A percentile compares a stretch with the other conserved stretches of the same genome.
phyloP scores from a whole-genome alignment of 2,888 invertebrate species.

The Neoascia interrupta region DNA sequence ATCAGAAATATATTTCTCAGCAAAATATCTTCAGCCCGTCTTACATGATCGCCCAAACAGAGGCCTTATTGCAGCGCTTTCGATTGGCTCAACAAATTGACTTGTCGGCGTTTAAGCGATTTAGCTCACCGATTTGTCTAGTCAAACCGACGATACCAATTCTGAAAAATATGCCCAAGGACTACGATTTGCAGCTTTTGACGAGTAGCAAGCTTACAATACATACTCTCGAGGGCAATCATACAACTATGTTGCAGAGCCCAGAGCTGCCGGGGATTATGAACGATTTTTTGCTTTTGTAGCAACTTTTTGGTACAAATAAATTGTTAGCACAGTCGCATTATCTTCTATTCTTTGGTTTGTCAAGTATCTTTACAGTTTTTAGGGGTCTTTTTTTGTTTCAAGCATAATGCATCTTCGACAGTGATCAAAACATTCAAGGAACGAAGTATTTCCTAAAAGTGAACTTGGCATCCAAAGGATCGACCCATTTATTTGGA shows the following conservation, averaged over 20 bases:
- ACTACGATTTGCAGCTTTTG: constrained; percentile 84
- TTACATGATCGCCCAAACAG: constrained; percentile 78
- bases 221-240: constrained; percentile 86
- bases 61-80: constrained; percentile 81
- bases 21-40: constrained; percentile 78
- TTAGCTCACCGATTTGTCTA: constrained; percentile 82
- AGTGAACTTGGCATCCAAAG: no score
- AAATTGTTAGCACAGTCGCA: no score
- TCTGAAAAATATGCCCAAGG: constrained; percentile 81
- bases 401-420: no score
- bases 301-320: no score
- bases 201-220: constrained; percentile 82
- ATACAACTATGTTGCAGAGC: constrained; percentile 85
- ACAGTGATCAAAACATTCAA: no score
- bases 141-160: constrained; percentile 83
- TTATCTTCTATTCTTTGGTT: no score
- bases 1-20: constrained; percentile 80
- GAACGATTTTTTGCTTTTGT: constrained; percentile 77
- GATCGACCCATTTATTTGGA: no score
- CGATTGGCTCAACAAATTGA: constrained; percentile 81
- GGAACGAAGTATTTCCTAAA: no score
- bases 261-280: constrained; percentile 83
- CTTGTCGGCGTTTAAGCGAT: constrained; percentile 75
- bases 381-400: no score
- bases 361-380: no score